Evolutionary conservation across 2,888 invertebrate species (phyloP), one percentile per base, ranked within the genome.

Genomic region (Agelastica alni): DNA sequence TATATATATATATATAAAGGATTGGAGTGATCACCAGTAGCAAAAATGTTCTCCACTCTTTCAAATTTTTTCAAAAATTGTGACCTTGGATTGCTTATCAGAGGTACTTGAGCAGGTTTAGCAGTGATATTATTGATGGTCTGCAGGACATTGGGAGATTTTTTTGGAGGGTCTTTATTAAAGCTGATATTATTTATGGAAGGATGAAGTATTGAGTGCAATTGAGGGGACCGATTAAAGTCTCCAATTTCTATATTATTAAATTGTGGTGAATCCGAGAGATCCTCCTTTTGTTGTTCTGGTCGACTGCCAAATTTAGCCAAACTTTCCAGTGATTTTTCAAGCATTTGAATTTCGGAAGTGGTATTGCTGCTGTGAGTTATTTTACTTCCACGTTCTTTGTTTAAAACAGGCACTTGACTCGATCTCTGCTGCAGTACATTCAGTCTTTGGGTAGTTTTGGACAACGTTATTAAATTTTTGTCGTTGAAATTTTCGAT

Each of bases 131-230:
- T 54, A 45, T 66, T 67, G 14, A 71, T 54, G 42, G 58, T 69
- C 31, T 73, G 72, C 37, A 71, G 51, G 10, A 70, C 48, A 48
- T 69, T 70, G 3, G 75, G 73, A 26, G 74, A 74, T 41, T 68
- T 56, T 62, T 64, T 45, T 59, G 63, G 30, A 60, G 70, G 62
- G 52, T 70, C 61, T 32, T 51, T 59, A 44, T 51, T 64, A 62
- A 77, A 76, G 58, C 69, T 74, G 28, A 77, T 73, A 58, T 76
- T 77, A 58, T 73, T 77, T 43, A 77, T 75, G 49, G 68, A 70
- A 1, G 66, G 78, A 68, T 64, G 78, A 63, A 62, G 73, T 7
- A 67, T 46, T 10, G 48, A 34, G 30, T 66, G 60, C 2, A 56
- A 52, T 41, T 60, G 63, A 7, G 70, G 66, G 10, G 71, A 72